Evolutionary conservation across 37 sponge, comb jelly and placozoan genomes (phyloP).

Genomic region (Petrosia ficiformis): DNA sequence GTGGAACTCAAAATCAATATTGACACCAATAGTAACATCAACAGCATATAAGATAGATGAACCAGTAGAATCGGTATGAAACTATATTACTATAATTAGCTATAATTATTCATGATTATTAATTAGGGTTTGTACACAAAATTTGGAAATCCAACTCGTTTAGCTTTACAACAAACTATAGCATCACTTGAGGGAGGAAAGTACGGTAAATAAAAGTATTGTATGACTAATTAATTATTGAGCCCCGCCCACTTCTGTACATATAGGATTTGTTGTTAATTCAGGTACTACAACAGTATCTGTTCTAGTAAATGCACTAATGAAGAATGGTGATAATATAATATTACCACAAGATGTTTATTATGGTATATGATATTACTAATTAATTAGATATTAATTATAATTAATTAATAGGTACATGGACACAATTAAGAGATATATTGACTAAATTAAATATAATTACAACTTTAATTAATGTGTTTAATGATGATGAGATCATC

Average conservation of each 20-base stretch:
- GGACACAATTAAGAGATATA: neutral
- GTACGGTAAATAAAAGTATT: conserved; percentile 50
- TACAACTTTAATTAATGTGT: neutral
- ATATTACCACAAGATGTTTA: conserved; percentile 66
- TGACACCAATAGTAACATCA: conserved; percentile 83
- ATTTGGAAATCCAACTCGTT: no score
- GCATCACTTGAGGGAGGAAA: conserved; percentile 86
- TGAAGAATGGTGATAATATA: conserved; percentile 67
- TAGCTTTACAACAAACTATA: conserved; percentile 75
- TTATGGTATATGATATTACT: conserved; percentile 54
- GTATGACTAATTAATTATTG: no score
- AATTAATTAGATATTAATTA: no score
- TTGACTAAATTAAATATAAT: neutral
- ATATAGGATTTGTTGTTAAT: conserved; percentile 44
- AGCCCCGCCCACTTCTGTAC: no score
- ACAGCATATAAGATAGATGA: conserved; percentile 93
- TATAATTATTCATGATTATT: no score
- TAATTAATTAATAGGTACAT: no score
- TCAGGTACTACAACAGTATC: conserved; percentile 71
- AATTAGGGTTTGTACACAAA: no score
- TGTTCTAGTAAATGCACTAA: conserved; percentile 16
- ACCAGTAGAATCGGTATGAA: conserved; percentile 65
- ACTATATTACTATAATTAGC: neutral
- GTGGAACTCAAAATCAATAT: conserved; percentile 79
- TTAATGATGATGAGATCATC: neutral